Conservation (phyloP, 2,113 vertebrate genomes). For the Chlamydotis undulata region DNA sequence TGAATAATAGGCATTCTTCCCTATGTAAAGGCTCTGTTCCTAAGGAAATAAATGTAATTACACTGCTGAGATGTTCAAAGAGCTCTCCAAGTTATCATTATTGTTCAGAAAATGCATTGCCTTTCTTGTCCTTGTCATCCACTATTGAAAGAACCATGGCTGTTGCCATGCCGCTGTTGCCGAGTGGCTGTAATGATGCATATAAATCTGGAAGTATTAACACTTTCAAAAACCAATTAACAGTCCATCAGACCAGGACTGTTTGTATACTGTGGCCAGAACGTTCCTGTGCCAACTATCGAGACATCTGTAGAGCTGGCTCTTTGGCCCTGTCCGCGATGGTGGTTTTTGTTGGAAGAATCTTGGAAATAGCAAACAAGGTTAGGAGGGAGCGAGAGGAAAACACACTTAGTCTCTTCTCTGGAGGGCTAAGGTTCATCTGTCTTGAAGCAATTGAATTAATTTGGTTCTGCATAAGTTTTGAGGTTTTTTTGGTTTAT, state of each 20-base stretch:
- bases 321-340: neutral
- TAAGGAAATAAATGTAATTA: slow-evolving; percentile 61
- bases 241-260: neutral
- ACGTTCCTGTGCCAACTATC: slow-evolving; percentile 12
- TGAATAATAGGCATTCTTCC: slow-evolving; percentile 22
- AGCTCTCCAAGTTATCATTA: slow-evolving; percentile 53
- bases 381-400: neutral
- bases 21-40: slow-evolving; percentile 48
- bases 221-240: slow-evolving; percentile 56
- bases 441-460: neutral
- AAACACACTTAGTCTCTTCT: neutral
- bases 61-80: slow-evolving; percentile 28
- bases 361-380: neutral
- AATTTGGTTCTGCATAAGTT: neutral
- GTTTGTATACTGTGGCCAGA: slow-evolving; percentile 1
- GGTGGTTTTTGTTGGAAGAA: neutral
- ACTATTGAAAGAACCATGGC: slow-evolving; percentile 18
- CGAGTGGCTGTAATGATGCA: slow-evolving; percentile 20
- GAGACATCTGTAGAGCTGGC: neutral
- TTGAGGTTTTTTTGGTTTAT: neutral
- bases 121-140: slow-evolving; percentile 51
- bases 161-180: slow-evolving; percentile 60
- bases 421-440: neutral
- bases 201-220: slow-evolving; percentile 50
- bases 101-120: slow-evolving; percentile 43